phyloP scores from a whole-genome alignment of 1,140 invertebrate genomes.

The Ceratitis capitata region DNA sequence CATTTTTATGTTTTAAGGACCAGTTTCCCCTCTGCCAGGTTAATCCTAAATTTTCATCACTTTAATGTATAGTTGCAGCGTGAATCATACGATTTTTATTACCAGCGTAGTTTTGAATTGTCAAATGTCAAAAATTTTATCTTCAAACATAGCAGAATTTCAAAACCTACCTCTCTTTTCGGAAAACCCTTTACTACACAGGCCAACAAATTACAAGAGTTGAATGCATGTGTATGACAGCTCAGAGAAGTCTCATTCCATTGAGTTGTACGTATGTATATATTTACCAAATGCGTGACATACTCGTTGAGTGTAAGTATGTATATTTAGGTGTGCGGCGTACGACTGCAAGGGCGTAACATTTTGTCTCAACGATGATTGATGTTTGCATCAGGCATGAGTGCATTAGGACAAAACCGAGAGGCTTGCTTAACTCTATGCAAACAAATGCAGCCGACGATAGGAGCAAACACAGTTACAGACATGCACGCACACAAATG shows the following conservation, averaged over 20 bases:
- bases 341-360: background rate
- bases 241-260: background rate
- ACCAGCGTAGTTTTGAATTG: no score
- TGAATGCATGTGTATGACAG: conserved; percentile 24
- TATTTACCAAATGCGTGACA: background rate
- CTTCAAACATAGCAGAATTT: no score
- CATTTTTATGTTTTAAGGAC: no score
- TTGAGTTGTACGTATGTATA: no score
- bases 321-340: background rate
- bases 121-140: no score
- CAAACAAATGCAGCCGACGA: background rate
- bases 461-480: no score
- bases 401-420: conserved; percentile 29
- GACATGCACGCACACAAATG: no score
- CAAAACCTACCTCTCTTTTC: no score
- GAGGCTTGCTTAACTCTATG: background rate
- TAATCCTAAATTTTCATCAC: background rate
- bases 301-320: background rate
- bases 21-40: no score
- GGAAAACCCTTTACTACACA: background rate
- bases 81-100: no score
- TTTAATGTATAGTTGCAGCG: background rate
- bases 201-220: background rate
- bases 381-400: background rate
- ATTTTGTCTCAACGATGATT: conserved; percentile 27